phyloP scores from a whole-genome alignment of 2,888 invertebrate genomes.

The Pachymerium ferrugineum region DNA sequence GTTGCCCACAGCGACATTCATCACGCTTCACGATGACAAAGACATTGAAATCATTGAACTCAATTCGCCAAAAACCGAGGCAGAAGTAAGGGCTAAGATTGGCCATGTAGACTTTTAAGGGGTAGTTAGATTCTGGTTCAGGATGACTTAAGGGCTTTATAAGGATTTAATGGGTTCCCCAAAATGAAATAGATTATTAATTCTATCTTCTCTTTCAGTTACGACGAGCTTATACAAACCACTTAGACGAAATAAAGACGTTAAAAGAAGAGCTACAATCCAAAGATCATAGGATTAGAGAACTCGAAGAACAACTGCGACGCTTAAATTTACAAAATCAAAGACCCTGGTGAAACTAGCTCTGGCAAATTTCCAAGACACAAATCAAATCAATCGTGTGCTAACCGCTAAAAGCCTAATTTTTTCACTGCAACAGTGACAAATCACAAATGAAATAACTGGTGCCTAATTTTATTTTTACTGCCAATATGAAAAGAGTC shows the following conservation, averaged over 20 bases:
- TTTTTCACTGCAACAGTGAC: not conserved
- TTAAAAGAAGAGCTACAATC: constrained; percentile 69
- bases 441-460: not conserved
- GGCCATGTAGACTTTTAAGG: not conserved
- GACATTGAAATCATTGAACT: constrained; percentile 38
- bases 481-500: not conserved
- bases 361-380: not conserved
- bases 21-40: constrained; percentile 39
- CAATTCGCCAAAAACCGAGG: constrained; percentile 37
- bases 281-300: constrained; percentile 72
- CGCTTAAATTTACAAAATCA: constrained; percentile 1
- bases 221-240: constrained; percentile 67
- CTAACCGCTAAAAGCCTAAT: no score
- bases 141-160: not conserved
- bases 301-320: constrained; percentile 64
- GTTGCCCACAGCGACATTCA: constrained; percentile 40
- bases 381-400: no score
- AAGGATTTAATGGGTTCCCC: not conserved
- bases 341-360: constrained; percentile 20
- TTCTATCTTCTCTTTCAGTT: constrained; percentile 52
- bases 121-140: not conserved
- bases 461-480: not conserved
- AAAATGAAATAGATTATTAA: not conserved
- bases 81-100: constrained; percentile 36
- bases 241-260: constrained; percentile 71